Conservation (phyloP, 2,113 vertebrate genomes). For the Heterochromis multidens region DNA sequence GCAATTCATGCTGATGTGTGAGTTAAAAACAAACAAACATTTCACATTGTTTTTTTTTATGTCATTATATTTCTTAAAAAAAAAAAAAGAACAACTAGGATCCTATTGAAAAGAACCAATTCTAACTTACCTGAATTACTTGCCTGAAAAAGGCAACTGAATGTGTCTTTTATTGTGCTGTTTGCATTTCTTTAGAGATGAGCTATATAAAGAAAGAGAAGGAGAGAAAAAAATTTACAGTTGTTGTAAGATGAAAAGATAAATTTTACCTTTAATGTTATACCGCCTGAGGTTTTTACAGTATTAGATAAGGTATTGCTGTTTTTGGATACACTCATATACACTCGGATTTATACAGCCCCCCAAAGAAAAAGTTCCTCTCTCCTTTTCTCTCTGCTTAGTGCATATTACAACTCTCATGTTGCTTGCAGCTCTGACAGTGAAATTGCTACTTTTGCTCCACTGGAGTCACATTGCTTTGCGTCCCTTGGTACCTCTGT, state of each 20-base stretch:
- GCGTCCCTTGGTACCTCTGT: not conserved
- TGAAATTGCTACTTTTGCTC: constrained; percentile 29
- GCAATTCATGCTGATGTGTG: not conserved
- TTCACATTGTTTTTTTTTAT: not conserved
- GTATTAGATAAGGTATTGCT: not conserved
- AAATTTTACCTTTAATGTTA: not conserved
- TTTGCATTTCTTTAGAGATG: not conserved
- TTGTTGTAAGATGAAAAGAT: not conserved
- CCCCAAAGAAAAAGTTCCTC: not conserved
- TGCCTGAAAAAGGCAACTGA: not conserved
- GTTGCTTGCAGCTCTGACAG: not conserved
- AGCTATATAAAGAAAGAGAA: not conserved
- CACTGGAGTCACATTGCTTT: constrained; percentile 7
- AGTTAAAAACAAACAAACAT: not conserved
- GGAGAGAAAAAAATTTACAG: not conserved
- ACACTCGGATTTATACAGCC: not conserved
- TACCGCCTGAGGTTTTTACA: not conserved
- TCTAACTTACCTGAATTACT: not conserved
- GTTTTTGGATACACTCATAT: not conserved
- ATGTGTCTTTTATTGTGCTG: not conserved
- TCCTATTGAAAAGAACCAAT: not conserved
- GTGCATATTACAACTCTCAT: not conserved
- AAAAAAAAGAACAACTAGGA: not conserved
- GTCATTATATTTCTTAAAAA: not conserved
- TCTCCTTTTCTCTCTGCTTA: not conserved